Conservation (phyloP, 1,140 invertebrate genomes). For the Stegodyphus mimosarum region DNA sequence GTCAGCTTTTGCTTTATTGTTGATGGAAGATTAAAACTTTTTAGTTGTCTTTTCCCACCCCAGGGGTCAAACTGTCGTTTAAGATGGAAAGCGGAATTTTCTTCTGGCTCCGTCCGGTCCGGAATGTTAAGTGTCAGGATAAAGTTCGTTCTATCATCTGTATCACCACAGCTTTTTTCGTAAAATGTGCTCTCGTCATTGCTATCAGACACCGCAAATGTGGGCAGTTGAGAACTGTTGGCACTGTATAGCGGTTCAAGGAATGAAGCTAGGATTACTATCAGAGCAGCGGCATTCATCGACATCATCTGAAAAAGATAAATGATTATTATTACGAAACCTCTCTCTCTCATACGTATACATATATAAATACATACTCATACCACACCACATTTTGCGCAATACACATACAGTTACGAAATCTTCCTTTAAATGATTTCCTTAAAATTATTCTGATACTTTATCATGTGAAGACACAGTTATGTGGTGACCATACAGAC, state of each 20-base stretch:
- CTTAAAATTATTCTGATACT: too few relatives aligned
- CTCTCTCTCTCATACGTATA: too few relatives aligned
- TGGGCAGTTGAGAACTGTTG: background rate
- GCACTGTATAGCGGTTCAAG: background rate
- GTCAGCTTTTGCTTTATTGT: background rate
- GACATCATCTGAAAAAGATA: background rate
- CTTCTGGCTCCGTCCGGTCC: background rate
- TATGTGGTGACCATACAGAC: too few relatives aligned
- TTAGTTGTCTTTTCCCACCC: background rate
- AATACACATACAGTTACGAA: too few relatives aligned
- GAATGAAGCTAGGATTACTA: background rate
- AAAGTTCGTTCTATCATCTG: background rate
- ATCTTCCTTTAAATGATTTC: too few relatives aligned
- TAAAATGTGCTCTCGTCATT: background rate
- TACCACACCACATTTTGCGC: too few relatives aligned
- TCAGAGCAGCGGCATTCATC: background rate
- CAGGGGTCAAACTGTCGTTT: background rate
- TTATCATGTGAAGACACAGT: too few relatives aligned
- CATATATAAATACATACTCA: too few relatives aligned
- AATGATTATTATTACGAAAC: background rate
- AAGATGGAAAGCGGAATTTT: background rate
- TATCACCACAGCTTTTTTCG: background rate
- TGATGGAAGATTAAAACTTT: background rate
- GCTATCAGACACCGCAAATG: background rate
- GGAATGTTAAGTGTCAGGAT: background rate